Percentiles rank a stretch among this genome's conserved stretches.
Evolutionary conservation across 2,113 vertebrate genomes (phyloP).

Genomic region (Grantiella picta): DNA sequence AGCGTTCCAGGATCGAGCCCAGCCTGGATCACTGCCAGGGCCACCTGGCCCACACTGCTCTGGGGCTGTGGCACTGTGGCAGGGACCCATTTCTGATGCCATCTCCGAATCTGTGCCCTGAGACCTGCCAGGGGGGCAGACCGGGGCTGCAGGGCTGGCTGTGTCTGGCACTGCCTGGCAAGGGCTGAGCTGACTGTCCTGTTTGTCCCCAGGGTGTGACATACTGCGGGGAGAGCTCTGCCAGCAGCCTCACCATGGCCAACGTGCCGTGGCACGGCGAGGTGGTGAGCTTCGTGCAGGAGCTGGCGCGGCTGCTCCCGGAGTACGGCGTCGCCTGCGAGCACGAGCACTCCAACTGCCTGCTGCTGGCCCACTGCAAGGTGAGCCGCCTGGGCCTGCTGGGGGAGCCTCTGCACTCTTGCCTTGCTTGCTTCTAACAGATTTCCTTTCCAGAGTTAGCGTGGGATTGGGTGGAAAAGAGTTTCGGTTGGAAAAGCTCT

Average conservation of each 20-base stretch:
- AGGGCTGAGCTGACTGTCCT: not conserved
- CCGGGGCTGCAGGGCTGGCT: not conserved
- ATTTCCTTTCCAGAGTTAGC: fast-evolving
- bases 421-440: fast-evolving
- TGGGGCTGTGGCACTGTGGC: not conserved
- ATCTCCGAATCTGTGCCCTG: fast-evolving
- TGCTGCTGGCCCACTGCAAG: slow-evolving; percentile 89
- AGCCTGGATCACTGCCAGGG: not conserved
- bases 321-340: slow-evolving; percentile 89
- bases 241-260: slow-evolving; percentile 94
- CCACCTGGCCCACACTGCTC: not conserved
- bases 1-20: not conserved
- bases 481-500: not conserved
- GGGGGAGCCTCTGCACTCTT: not conserved
- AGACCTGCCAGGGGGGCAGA: too few species aligned
- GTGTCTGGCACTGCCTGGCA: not conserved
- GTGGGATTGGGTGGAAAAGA: fast-evolving
- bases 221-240: slow-evolving; percentile 92
- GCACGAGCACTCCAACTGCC: slow-evolving; percentile 93
- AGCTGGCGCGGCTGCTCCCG: slow-evolving; percentile 80
- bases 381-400: slow-evolving; percentile 69
- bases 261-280: slow-evolving; percentile 97
- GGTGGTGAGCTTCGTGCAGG: slow-evolving; percentile 84
- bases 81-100: not conserved
- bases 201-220: slow-evolving; percentile 85